Base-by-base conservation (phyloP, 2,113 vertebrate species). In the Hydrolagus affinis region DNA sequence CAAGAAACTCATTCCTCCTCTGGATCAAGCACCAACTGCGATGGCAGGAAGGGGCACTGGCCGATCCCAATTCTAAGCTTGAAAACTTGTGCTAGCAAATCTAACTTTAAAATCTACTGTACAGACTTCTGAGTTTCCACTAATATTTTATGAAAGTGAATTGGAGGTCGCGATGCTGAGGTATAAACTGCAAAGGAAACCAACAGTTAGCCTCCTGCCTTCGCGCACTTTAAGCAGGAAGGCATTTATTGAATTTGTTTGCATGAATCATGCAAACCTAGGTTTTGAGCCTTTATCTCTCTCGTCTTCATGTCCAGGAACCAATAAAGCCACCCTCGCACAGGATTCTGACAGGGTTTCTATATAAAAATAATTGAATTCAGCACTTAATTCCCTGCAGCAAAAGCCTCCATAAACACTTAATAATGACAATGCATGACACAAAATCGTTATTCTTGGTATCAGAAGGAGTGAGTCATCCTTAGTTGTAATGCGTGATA, bases 401-500 rank as follows among this genome's bases (percentile, higher is more conserved):
- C 17, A 70, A 73, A 80, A 85, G 3, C 21, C 21, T 66, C 62
- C 11, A 85, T 56, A 86, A 85, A 85, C 15, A 56, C 71, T 86
- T 85, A 86, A 86, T 74, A 85, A 73, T 73, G 70, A 85, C 71
- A 76, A 73, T 1, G 60, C 28, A 66, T 59, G 71, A 70, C 80
- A 74, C 70, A 57, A 73, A 86, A 68, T 85, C 70, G 7, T 85
- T 68, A 19, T 68, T 83, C 62, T 83, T 57, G 68, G 70, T 59
- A 85, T 21, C 23, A 83, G n/a, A n/a, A n/a, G 78, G 73, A 32
- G 0, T 71, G 86, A 87, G 28, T 87, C 85, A 87, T 85, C 19
- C 56, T 85, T 66, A 69, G 75, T 78, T 11, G 19, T 28, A 66
- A 71, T 85, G 78, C 69, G 17, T 25, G 59, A 64, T 25, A 10